These are phyloP conservation scores for Myocastor coypus DNA, from an alignment of 2,113 vertebrate genomes.

Conservation along the genomic window DNA sequence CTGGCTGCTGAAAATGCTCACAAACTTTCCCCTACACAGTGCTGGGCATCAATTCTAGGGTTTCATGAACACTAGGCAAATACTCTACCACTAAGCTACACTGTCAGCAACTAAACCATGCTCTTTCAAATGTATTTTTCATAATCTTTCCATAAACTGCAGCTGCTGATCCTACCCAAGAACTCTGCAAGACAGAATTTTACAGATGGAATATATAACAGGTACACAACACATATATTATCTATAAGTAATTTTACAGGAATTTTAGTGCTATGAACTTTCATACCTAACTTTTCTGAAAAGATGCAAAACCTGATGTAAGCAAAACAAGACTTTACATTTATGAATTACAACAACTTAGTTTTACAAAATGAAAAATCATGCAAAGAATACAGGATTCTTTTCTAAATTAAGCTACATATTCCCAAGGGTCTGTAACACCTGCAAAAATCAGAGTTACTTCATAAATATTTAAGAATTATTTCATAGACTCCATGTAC, in stretches of 20 bases:
- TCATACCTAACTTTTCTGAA: constrained; percentile 32
- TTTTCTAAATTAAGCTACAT: constrained; percentile 74
- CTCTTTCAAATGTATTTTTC: background rate
- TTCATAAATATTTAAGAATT: constrained; percentile 78
- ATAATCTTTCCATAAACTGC: background rate
- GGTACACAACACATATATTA: background rate
- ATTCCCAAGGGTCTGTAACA: constrained; percentile 63
- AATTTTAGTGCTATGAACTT: constrained; percentile 24
- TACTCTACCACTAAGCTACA: background rate
- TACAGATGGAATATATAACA: background rate
- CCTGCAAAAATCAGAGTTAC: constrained; percentile 73
- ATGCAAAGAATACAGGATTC: constrained; percentile 56
- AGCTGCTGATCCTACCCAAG: background rate
- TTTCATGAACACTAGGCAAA: background rate
- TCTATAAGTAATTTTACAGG: background rate
- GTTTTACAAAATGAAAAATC: constrained; percentile 68
- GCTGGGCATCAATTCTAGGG: background rate
- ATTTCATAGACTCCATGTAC: constrained; percentile 62
- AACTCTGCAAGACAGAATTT: constrained; percentile 23
- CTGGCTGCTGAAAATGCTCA: background rate
- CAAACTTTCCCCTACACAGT: background rate
- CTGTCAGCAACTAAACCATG: background rate
- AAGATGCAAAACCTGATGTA: constrained; percentile 39
- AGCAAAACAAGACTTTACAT: background rate
- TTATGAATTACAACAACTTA: constrained; percentile 56